Conservation (phyloP, 2,888 invertebrate species). For the Cetonia aurata region DNA sequence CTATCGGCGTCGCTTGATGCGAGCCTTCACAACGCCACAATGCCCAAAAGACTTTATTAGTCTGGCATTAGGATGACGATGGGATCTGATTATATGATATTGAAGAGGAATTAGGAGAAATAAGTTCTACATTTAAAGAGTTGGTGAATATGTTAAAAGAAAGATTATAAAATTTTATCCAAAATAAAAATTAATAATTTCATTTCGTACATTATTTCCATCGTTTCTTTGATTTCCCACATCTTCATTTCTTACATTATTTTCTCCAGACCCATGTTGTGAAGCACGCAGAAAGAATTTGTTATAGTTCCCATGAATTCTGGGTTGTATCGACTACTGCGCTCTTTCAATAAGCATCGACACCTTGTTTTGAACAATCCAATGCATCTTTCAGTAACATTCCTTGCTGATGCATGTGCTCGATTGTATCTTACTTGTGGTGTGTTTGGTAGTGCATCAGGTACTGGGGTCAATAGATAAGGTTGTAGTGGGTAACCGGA, state of each 20-base stretch:
- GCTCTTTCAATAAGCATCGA: slow-evolving; percentile 27
- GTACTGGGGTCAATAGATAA: slow-evolving; percentile 38
- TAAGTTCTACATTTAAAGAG: no score
- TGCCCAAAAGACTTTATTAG: no score
- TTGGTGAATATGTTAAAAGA: no score
- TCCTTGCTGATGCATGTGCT: slow-evolving; percentile 26
- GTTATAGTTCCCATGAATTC: slow-evolving; percentile 16
- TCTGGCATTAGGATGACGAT: no score
- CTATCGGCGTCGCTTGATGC: no score
- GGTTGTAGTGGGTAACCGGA: slow-evolving; percentile 41
- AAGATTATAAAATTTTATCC: no score
- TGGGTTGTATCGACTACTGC: slow-evolving; percentile 11
- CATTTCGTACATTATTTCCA: no score
- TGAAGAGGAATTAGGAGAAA: no score
- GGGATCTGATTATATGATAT: no score
- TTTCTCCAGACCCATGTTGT: slow-evolving; percentile 26
- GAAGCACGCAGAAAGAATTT: slow-evolving; percentile 13
- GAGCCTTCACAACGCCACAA: no score
- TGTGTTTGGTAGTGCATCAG: slow-evolving; percentile 16
- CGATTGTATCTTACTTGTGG: slow-evolving; percentile 26
- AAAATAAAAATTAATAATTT: no score
- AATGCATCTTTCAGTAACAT: slow-evolving; percentile 36
- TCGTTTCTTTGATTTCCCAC: neutral
- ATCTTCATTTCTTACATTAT: neutral
- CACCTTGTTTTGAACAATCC: slow-evolving; percentile 38